Evolutionary conservation across 2,888 invertebrate genomes (phyloP).

Genomic region (Heliconius sara): DNA sequence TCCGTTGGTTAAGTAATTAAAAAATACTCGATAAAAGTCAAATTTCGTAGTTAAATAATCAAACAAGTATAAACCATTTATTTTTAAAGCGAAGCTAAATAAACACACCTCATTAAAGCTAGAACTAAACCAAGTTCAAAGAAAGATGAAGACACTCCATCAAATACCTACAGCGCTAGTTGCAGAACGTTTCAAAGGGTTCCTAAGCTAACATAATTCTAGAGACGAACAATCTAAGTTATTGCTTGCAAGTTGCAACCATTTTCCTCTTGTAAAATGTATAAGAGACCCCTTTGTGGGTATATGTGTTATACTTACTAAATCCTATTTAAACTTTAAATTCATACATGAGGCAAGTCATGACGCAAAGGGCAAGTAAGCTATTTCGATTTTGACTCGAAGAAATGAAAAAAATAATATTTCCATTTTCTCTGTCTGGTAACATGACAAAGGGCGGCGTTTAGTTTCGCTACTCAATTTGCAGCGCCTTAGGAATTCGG

Average conservation of each 20-base stretch:
- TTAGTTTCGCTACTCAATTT: too few relatives aligned
- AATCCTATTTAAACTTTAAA: too few relatives aligned
- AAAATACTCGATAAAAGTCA: background rate
- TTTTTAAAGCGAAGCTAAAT: background rate
- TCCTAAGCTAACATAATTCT: constrained; percentile 4
- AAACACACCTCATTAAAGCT: background rate
- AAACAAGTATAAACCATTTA: background rate
- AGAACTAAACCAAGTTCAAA: constrained; percentile 8
- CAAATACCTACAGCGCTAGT: constrained; percentile 9
- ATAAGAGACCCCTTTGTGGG: background rate
- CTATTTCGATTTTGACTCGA: too few relatives aligned
- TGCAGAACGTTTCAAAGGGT: background rate
- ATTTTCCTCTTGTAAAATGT: background rate
- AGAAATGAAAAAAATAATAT: too few relatives aligned
- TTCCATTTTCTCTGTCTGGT: too few relatives aligned
- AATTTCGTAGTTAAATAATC: background rate
- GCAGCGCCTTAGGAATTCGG: too few relatives aligned
- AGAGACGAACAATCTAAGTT: constrained; percentile 8
- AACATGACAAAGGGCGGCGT: too few relatives aligned
- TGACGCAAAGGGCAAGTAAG: too few relatives aligned
- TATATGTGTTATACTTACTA: background rate
- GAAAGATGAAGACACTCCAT: constrained; percentile 1
- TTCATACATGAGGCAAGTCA: too few relatives aligned
- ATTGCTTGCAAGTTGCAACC: background rate
- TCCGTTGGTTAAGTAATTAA: too few relatives aligned